Conservation (phyloP, 2,888 invertebrate genomes). For the Epirrhoe alternata region DNA sequence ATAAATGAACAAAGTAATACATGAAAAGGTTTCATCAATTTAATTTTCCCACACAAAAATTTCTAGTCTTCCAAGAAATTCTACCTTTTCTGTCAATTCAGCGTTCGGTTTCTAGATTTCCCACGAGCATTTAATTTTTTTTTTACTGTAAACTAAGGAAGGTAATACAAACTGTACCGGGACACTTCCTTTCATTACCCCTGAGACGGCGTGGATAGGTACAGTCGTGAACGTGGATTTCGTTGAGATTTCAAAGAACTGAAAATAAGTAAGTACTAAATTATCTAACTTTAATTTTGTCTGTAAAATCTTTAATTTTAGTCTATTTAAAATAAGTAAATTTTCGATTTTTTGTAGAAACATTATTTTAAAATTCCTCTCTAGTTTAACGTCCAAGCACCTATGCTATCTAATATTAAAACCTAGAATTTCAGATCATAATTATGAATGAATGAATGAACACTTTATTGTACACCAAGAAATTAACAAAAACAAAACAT, state of each 20-base stretch:
- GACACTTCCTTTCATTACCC: slow-evolving; percentile 69
- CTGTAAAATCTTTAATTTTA: too few species aligned
- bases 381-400: too few species aligned
- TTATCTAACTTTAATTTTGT: too few species aligned
- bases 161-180: slow-evolving; percentile 60
- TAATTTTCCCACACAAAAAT: slow-evolving; percentile 1
- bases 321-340: too few species aligned
- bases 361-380: too few species aligned
- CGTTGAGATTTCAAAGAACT: not conserved
- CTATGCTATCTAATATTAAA: too few species aligned
- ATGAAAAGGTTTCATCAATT: not conserved
- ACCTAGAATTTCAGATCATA: too few species aligned
- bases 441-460: too few species aligned
- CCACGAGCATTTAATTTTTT: slow-evolving; percentile 55
- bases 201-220: slow-evolving; percentile 59
- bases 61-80: slow-evolving; percentile 13
- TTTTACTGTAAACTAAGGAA: slow-evolving; percentile 56
- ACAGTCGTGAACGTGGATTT: slow-evolving; percentile 51
- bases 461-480: too few species aligned
- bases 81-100: slow-evolving; percentile 36
- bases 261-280: not conserved
- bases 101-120: slow-evolving; percentile 52
- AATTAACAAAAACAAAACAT: too few species aligned
- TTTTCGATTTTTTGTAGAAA: too few species aligned
- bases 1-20: not conserved